A percentile compares a stretch with the other conserved stretches of the same genome.
phyloP scores from a whole-genome alignment of 1,140 invertebrate genomes.

The Heliconius himera region DNA sequence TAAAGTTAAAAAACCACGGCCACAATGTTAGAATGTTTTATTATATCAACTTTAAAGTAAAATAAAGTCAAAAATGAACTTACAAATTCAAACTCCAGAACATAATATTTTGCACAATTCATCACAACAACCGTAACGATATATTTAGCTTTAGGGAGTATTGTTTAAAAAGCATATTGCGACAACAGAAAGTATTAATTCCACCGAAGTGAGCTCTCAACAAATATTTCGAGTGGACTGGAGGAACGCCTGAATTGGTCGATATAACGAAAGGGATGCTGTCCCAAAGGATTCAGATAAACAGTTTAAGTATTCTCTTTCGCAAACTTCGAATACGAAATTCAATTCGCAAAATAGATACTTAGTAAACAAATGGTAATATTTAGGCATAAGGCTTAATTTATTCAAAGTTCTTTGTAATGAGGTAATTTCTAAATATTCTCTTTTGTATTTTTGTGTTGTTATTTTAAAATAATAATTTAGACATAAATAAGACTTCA shows the following conservation, averaged over 20 bases:
- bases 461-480: not conserved
- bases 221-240: slow-evolving; percentile 64
- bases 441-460: not conserved
- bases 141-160: slow-evolving; percentile 12
- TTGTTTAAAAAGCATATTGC: slow-evolving; percentile 43
- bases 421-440: not conserved
- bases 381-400: slow-evolving; percentile 12
- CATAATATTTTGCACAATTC: not conserved
- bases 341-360: slow-evolving; percentile 39
- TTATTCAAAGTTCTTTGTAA: not conserved
- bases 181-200: slow-evolving; percentile 53
- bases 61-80: not conserved
- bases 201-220: slow-evolving; percentile 53
- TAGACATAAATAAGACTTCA: too few species aligned
- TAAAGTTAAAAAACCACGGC: not conserved
- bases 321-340: slow-evolving; percentile 44
- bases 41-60: too few species aligned
- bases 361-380: slow-evolving; percentile 30
- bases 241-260: slow-evolving; percentile 57
- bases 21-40: not conserved
- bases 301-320: slow-evolving; percentile 48
- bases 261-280: slow-evolving; percentile 54
- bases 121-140: not conserved
- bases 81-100: not conserved
- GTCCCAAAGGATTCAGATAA: slow-evolving; percentile 46